Conservation (phyloP, 2,113 vertebrate genomes). For the Protobothrops flavoviridis region DNA sequence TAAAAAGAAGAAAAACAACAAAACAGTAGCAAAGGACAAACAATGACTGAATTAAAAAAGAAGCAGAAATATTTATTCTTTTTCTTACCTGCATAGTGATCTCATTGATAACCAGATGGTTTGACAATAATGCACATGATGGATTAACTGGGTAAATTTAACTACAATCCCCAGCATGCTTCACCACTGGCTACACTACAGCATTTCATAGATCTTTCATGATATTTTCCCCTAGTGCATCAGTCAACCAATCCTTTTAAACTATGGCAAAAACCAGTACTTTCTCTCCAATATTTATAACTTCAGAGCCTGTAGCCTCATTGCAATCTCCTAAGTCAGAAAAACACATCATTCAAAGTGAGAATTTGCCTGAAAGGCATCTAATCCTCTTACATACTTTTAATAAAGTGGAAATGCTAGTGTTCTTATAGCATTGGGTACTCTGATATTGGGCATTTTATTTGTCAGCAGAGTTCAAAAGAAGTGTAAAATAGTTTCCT, state of each 20-base stretch:
- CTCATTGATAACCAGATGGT: background rate
- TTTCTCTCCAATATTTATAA: background rate
- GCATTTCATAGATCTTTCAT: background rate
- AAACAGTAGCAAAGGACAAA: background rate
- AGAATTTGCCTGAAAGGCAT: background rate
- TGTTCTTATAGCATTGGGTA: background rate
- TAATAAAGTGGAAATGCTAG: background rate
- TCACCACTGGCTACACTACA: background rate
- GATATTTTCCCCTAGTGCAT: background rate
- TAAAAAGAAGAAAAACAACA: slow-evolving; percentile 14
- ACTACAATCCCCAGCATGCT: background rate
- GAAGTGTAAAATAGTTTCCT: background rate
- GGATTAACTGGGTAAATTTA: background rate
- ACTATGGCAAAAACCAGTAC: background rate
- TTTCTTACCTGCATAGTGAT: background rate
- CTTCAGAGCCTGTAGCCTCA: background rate
- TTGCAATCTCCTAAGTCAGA: background rate
- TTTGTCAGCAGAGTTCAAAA: background rate
- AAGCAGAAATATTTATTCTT: background rate
- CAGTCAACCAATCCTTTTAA: background rate
- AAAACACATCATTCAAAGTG: background rate
- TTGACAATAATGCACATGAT: background rate
- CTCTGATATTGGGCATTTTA: background rate
- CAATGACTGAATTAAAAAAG: background rate
- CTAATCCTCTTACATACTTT: background rate